These are phyloP conservation scores for Cantharis rufa DNA, from an alignment of 2,888 invertebrate genomes.

Conservation along the genomic window DNA sequence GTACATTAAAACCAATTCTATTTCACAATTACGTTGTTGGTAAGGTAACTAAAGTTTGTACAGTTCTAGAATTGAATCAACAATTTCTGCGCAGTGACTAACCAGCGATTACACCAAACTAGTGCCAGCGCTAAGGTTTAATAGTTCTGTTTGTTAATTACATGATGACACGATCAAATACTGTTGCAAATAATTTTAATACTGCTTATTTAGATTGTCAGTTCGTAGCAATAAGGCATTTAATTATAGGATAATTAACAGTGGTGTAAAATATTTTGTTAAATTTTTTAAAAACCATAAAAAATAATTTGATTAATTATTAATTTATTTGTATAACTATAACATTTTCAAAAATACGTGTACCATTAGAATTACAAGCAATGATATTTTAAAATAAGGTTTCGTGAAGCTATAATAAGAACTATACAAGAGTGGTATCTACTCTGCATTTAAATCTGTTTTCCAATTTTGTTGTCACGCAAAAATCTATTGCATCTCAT, in stretches of 20 bases:
- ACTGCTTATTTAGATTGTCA: not conserved
- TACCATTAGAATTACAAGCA: not conserved
- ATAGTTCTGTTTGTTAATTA: too few relatives aligned
- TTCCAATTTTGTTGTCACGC: not conserved
- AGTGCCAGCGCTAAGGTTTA: too few relatives aligned
- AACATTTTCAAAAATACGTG: too few relatives aligned
- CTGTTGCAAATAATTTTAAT: not conserved
- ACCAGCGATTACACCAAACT: too few relatives aligned
- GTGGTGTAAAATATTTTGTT: not conserved
- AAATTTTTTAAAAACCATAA: too few relatives aligned
- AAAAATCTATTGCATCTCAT: not conserved
- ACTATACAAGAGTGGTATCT: not conserved
- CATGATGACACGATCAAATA: not conserved
- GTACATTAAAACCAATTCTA: too few relatives aligned
- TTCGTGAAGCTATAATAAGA: not conserved
- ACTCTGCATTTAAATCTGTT: not conserved
- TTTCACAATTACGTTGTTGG: too few relatives aligned
- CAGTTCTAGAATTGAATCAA: too few relatives aligned
- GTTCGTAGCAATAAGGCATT: not conserved
- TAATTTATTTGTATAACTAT: too few relatives aligned
- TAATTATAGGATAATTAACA: not conserved
- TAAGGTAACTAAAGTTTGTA: too few relatives aligned
- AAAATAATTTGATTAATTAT: too few relatives aligned
- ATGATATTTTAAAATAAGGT: not conserved
- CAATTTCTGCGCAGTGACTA: too few relatives aligned